Evolutionary conservation across 2,888 invertebrate species (phyloP), one percentile per base, ranked within the genome.

Genomic region (Tethea ocularis): DNA sequence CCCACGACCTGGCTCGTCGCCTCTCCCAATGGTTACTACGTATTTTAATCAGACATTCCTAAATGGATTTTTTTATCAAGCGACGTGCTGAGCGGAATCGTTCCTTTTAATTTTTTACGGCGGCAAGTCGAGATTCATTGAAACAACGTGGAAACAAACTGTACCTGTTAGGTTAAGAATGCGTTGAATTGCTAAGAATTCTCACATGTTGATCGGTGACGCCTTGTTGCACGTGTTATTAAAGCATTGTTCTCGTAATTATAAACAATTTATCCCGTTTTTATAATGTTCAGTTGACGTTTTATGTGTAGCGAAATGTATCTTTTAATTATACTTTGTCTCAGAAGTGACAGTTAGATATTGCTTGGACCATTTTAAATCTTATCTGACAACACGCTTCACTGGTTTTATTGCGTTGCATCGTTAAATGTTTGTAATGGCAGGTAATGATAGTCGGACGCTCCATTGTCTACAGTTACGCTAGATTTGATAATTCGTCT

Each of bases 41-140:
- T 82, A 84, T 87, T 88, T 88, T 88, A 89, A 91, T 89, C 89
- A 87, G 87, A 84, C 84, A 90, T 91, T 91, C 88, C 87, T 79
- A 75, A 82, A 80, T 77, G 74, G 78, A 77, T 83, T 88, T 89
- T 87, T 86, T 82, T 80, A 77, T 73, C 71, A 74, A 71, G 72
- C 72, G 71, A 68, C 63, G 69, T 69, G 68, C 65, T 68, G 70
- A 71, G 67, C 62, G 63, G 71, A 75, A 76, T 74, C 71, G 71
- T 74, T 74, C 63, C 66, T 77, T 83, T 80, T 78, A 67, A 77
- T 81, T 85, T 85, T 87, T 86, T 84, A 74, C 70, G 64, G 62
- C 62, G 29, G 33, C 20, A 54, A 61, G 58, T 38, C 54, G 63
- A 65, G 67, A 64, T 72, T 73, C 67, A 70, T 71, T 64, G 67